Evolutionary conservation across 2,797 vertebrate genomes (phyloP).

Genomic region (Natrix natrix): DNA sequence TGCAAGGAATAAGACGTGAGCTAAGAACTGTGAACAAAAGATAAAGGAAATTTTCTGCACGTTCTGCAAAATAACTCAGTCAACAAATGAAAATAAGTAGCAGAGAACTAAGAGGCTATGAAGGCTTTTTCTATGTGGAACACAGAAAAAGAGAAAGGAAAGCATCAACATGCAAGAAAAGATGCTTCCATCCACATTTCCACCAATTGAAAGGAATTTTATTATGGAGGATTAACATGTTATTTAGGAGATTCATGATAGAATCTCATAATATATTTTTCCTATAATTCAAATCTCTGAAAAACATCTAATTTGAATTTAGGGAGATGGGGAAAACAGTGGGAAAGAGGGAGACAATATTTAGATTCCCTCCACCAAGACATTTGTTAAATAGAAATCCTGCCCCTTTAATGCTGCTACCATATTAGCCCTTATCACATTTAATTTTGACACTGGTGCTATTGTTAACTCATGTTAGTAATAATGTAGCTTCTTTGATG

Average conservation of each 20-base stretch:
- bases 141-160: neutral
- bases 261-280: neutral
- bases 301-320: neutral
- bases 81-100: slow-evolving; percentile 6
- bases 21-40: neutral
- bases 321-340: neutral
- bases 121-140: neutral
- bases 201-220: neutral
- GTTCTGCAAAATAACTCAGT: neutral
- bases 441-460: neutral
- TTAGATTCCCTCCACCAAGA: neutral
- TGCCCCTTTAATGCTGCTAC: neutral
- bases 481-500: neutral
- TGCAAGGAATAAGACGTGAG: neutral
- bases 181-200: neutral
- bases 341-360: neutral
- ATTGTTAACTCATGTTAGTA: neutral
- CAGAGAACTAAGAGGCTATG: neutral
- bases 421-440: neutral
- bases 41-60: neutral
- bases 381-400: neutral
- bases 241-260: neutral
- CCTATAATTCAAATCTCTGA: neutral
- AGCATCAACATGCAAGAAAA: neutral
- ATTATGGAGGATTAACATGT: neutral